Percentiles rank a stretch among this genome's conserved stretches.
Evolutionary conservation across 2,113 vertebrate species (phyloP).

Genomic region (Phalacrocorax pelagicus): DNA sequence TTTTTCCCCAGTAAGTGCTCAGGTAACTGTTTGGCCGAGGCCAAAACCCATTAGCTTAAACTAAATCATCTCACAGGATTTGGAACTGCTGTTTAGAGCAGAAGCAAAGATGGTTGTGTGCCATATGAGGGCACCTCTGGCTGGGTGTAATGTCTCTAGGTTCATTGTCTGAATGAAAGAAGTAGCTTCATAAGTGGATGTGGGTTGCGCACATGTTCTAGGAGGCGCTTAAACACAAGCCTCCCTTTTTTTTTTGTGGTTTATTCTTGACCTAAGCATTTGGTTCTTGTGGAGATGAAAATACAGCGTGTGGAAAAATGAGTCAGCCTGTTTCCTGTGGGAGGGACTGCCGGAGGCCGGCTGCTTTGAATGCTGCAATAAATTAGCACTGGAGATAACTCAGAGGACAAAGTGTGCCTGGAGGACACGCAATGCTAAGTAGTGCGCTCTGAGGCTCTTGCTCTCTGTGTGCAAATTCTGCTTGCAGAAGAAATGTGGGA

Average conservation of each 20-base stretch:
- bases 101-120: background rate
- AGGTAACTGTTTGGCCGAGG: background rate
- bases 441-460: background rate
- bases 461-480: background rate
- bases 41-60: background rate
- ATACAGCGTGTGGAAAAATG: constrained; percentile 39
- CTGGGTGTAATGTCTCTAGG: background rate
- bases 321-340: constrained; percentile 52
- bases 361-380: constrained; percentile 38
- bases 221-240: background rate
- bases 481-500: background rate
- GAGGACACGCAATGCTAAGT: background rate
- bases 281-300: constrained; percentile 32
- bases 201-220: background rate
- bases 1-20: background rate
- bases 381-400: constrained; percentile 49
- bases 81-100: background rate
- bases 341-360: constrained; percentile 14
- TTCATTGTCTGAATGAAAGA: background rate
- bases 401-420: constrained; percentile 53
- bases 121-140: background rate
- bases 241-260: background rate
- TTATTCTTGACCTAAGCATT: constrained; percentile 51
- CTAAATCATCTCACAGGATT: background rate
- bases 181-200: background rate